Base-by-base conservation (phyloP, 92 coral and sea anemone species). In the Porites evermanni region DNA sequence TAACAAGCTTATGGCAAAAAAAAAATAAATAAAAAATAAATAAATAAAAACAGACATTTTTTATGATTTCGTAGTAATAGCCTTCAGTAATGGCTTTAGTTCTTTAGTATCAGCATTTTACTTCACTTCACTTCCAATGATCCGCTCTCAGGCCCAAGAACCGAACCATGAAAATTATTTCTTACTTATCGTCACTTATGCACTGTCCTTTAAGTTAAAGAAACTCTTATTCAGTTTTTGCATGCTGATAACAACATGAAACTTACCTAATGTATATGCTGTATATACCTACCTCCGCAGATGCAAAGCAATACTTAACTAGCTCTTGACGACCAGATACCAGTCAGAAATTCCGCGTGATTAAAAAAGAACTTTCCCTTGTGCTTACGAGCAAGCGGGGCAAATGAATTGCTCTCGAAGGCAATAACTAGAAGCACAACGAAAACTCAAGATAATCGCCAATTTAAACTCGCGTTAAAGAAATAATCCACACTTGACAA, bases 401-500 rank as follows among this genome's bases (percentile, higher is more conserved):
- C 64, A 70, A 32, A 67, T 68, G 64, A 53, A 53, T 54, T 53
- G 29, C 67, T 29, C 50, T 12, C 12, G 58, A 78, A 17, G 18
- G 18, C 51, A 2, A 68, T 1, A 17, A 18, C 50, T 20, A 70
- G 32, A 23, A 9, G 51, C 16, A 53, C 51, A 44, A 51, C 2
- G 17, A 80, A 68, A 68, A 32, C 29, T 24, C 3, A 52, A 47
- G 52, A 53, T 18, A 26, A 56, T 24, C 76, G 84, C 75, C 53
- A 70, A 81, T 70, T 56, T 70, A 3, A 56, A 56, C 19, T 70
- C 44, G 69, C n/a, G 7, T 70, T 56, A 24, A 10, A 70, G 47
- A 47, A 77, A 56, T 58, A 81, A 81, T 70, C 86, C 78, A 70
- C 66, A 80, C 84, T 80, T 68, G 51, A 80, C 13, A 19, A 69